Evolutionary conservation across 2,797 vertebrate genomes (phyloP), one percentile per base, ranked within the genome.

Genomic region (Gymnopithys bicolor): DNA sequence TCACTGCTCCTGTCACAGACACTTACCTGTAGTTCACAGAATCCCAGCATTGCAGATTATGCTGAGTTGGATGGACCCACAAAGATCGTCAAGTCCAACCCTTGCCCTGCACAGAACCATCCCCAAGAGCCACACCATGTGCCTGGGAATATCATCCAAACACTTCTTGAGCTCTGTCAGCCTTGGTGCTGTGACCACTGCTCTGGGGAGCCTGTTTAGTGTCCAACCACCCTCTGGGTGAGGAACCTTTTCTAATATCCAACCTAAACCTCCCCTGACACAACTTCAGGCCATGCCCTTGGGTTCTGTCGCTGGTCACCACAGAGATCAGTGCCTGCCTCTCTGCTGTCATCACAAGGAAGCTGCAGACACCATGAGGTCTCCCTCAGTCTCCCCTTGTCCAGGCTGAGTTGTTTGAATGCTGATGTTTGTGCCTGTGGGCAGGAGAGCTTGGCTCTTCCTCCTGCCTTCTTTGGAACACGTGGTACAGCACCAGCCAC

Each of bases 361-460:
- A 41, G 30, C 1, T 84, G 52, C 30, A 89, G 39, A 33, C 45
- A 52, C 15, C 18, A 11, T 5, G 58, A 45, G 37, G n/a, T 66
- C 8, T 66, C 15, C 30, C 33, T 76, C 43, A 46, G 63, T 33
- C 22, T 13, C 32, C 43, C 11, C 23, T 33, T 46, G 33, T 53
- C 25, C 67, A 53, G 25, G 13, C 52, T 60, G n/a, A 70, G 35
- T 0, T 37, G 37, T 22, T 32, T 7, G 24, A 58, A 8, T 2
- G 49, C 4, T 48, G 48, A 37, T 66, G 39, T 58, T 56, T 8
- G 43, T 73, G 59, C 24, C 3, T 13, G n/a, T 1, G 37, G 71
- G 1, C 11, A 2, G n/a, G 43, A 27, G 59, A 45, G 23, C 1
- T 3, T 0, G 6, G 1, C 30, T n/a, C 51, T 27, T 21, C 37